These are phyloP conservation scores for Monopterus albus DNA, from an alignment of 2,113 vertebrate genomes.

Conservation along the genomic window DNA sequence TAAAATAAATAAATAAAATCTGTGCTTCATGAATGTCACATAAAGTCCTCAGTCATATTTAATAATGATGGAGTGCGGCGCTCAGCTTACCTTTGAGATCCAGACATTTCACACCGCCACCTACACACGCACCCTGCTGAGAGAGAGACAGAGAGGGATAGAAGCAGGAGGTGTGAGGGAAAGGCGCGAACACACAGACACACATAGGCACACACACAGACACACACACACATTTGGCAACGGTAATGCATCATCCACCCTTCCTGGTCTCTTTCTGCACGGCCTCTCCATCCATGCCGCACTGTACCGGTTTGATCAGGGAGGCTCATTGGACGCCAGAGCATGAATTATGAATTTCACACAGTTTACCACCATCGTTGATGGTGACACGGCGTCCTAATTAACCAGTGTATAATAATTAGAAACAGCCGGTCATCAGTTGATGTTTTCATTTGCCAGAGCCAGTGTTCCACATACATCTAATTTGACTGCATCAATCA, in stretches of 20 bases:
- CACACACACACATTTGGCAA: conserved; percentile 50
- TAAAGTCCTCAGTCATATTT: conserved; percentile 54
- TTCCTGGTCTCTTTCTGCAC: conserved; percentile 24
- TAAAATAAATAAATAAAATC: conserved; percentile 18
- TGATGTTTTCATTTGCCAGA: conserved; percentile 79
- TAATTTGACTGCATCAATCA: conserved; percentile 80
- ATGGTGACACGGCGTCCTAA: conserved; percentile 77
- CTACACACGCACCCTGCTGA: conserved; percentile 74
- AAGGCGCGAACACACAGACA: conserved; percentile 25
- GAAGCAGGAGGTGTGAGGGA: conserved; percentile 55
- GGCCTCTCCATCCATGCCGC: conserved; percentile 64
- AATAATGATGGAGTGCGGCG: conserved; percentile 49
- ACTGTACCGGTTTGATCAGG: conserved; percentile 46
- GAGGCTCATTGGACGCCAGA: conserved; percentile 60
- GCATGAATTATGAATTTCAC: conserved; percentile 81
- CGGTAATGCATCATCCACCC: conserved; percentile 28
- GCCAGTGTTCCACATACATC: conserved; percentile 77
- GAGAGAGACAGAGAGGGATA: conserved; percentile 51
- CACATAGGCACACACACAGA: conserved; percentile 22
- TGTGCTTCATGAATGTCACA: conserved; percentile 33
- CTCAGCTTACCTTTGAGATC: conserved; percentile 81
- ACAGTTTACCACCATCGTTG: conserved; percentile 73
- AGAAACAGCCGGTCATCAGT: conserved; percentile 83
- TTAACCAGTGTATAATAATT: conserved; percentile 83
- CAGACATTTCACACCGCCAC: conserved; percentile 75